Base-by-base conservation (phyloP, 2,888 invertebrate species). In the Pristionchus japonicus region DNA sequence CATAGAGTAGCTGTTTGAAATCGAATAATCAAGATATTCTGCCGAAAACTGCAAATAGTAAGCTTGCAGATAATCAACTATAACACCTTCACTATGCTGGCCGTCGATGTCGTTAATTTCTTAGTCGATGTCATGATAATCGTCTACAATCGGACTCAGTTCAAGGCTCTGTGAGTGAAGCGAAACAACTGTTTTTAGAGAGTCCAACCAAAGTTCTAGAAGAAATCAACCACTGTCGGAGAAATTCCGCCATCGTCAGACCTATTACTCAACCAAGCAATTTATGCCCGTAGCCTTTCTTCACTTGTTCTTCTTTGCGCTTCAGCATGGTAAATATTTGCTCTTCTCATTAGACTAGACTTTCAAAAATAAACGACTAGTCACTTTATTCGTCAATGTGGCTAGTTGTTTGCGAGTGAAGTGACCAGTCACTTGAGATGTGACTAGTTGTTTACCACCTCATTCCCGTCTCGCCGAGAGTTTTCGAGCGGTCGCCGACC, bases 221-320 rank as follows among this genome's bases (percentile, higher is more conserved):
- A 15, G 43, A 77, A 47, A 77, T 9, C 43, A 27, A 1, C 43
- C 43, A 9, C 77, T 77, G 13, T 15, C 43, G 43, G 47, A 43
- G 27, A 77, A 77, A 13, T 77, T 74, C 40, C 74, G 74, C 0
- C 74, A 74, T 74, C 74, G 74, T 4, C 74, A 74, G 40, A 74
- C 74, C 1, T 74, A 74, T 23, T 74, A 74, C 40, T 74, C 74
- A 9, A 40, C 40, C 40, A 74, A 40, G 2, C 74, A 74, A 23
- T 74, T 74, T 40, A 23, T 74, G 40, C 74, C 74, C 0, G 74
- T 74, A 1, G 74, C 37, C 0, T 40, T 74, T 40, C 31, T 74
- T 1, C 74, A 74, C 9, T 23, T 74, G 40, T 31, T 74, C 23
- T 40, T 74, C 37, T 74, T 74, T 11, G 37, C 40, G 37, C 23